Evolutionary conservation across 2,888 invertebrate species (phyloP).

Genomic region (Fragum sueziense): DNA sequence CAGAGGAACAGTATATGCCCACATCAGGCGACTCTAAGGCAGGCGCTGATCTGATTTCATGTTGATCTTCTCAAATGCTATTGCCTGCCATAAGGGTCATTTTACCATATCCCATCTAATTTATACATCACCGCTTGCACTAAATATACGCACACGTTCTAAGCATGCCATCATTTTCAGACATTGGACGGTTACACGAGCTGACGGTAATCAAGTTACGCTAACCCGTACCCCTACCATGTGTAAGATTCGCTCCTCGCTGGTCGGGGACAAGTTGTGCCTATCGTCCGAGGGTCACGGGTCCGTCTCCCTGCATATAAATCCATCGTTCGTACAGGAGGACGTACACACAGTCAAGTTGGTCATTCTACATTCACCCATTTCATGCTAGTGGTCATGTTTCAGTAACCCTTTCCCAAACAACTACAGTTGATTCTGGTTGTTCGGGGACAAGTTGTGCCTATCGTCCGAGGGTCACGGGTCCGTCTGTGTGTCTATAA

Average conservation of each 20-base stretch:
- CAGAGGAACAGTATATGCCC: too few relatives aligned
- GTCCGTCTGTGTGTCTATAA: constrained; percentile 59
- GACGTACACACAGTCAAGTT: constrained; percentile 22
- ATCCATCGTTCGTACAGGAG: constrained; percentile 36
- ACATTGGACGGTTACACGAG: constrained; percentile 66
- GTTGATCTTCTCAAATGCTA: too few relatives aligned
- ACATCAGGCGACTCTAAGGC: too few relatives aligned
- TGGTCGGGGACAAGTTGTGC: constrained; percentile 65
- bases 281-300: constrained; percentile 70
- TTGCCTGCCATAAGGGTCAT: too few relatives aligned
- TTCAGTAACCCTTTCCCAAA: constrained; percentile 67
- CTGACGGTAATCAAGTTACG: constrained; percentile 66
- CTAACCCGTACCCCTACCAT: constrained; percentile 68
- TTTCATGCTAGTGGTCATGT: too few relatives aligned
- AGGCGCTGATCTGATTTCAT: too few relatives aligned
- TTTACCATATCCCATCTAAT: too few relatives aligned
- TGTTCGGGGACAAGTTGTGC: constrained; percentile 65
- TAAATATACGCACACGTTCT: too few relatives aligned
- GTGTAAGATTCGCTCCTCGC: constrained; percentile 64
- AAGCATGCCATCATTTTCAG: constrained; percentile 64
- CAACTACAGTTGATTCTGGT: constrained; percentile 66
- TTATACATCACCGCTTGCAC: too few relatives aligned
- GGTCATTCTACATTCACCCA: constrained; percentile 10
- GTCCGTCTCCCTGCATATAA: constrained; percentile 59
- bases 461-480: constrained; percentile 70